Evolutionary conservation across 1,140 invertebrate species (phyloP).

Genomic region (Adelges cooleyi): DNA sequence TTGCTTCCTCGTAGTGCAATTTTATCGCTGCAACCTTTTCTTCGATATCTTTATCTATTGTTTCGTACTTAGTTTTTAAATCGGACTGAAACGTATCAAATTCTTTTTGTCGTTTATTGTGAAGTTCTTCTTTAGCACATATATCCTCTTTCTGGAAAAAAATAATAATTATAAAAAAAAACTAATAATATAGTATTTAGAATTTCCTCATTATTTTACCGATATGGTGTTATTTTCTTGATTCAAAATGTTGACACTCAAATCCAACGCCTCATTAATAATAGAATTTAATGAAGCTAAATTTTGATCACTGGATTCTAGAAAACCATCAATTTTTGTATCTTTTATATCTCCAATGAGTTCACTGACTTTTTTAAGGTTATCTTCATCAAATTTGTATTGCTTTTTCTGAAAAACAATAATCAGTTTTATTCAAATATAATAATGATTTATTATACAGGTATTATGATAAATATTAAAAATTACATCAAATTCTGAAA

Average conservation of each 20-base stretch:
- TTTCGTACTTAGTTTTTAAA: slow-evolving; percentile 53
- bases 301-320: slow-evolving; percentile 29
- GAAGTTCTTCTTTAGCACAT: slow-evolving; percentile 49
- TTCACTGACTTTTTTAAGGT: neutral
- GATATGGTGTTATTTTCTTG: slow-evolving; percentile 22
- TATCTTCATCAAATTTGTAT: slow-evolving; percentile 9
- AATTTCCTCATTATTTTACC: neutral
- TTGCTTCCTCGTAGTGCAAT: slow-evolving; percentile 31
- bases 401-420: slow-evolving; percentile 22
- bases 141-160: slow-evolving; percentile 53
- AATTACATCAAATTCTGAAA: slow-evolving; percentile 69
- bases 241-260: slow-evolving; percentile 29
- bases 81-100: slow-evolving; percentile 64
- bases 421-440: too few species aligned
- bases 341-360: neutral
- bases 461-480: neutral
- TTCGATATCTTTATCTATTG: slow-evolving; percentile 33
- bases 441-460: neutral
- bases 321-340: slow-evolving; percentile 20
- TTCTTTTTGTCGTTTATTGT: slow-evolving; percentile 48
- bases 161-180: neutral
- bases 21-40: slow-evolving; percentile 30
- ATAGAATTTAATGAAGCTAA: slow-evolving; percentile 30
- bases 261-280: slow-evolving; percentile 30
- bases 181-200: too few species aligned